phyloP scores from a whole-genome alignment of 2,797 vertebrate genomes.

The Margarornis squamiger region DNA sequence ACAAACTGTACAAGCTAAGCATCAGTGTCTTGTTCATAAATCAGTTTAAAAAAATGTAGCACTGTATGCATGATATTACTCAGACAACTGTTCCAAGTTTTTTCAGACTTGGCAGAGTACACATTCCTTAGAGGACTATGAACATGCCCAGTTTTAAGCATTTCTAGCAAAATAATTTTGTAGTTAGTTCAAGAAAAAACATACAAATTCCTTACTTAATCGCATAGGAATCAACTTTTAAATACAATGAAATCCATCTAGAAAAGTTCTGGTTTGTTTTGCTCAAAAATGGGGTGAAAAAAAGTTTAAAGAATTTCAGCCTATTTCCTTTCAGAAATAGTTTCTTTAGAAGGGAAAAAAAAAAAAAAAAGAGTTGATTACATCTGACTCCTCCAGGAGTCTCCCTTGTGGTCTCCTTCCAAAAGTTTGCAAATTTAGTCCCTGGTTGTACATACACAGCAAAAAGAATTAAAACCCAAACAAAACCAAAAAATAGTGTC shows the following conservation, averaged over 20 bases:
- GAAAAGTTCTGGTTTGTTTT: not conserved
- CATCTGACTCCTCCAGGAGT: not conserved
- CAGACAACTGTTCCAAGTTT: conserved; percentile 14
- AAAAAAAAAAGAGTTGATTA: not conserved
- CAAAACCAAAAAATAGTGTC: not conserved
- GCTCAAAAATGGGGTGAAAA: not conserved
- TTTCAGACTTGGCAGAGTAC: conserved; percentile 6
- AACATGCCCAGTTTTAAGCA: not conserved
- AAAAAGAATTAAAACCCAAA: not conserved
- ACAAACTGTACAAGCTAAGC: not conserved
- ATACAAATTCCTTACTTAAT: not conserved
- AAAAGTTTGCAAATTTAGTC: not conserved
- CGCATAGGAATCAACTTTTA: not conserved
- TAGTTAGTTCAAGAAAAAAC: not conserved
- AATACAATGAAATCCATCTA: not conserved
- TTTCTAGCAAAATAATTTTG: not conserved
- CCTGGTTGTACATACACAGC: not conserved
- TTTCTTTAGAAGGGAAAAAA: not conserved
- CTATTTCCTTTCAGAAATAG: not conserved
- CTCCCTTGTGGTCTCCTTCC: not conserved
- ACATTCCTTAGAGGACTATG: not conserved
- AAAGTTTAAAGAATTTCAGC: not conserved
- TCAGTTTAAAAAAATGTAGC: not conserved
- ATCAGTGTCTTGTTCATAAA: conserved; percentile 2
- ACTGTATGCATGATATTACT: not conserved